Evolutionary conservation across 2,888 invertebrate genomes (phyloP), one percentile per base, ranked within the genome.

Genomic region (Microplitis deprimator): DNA sequence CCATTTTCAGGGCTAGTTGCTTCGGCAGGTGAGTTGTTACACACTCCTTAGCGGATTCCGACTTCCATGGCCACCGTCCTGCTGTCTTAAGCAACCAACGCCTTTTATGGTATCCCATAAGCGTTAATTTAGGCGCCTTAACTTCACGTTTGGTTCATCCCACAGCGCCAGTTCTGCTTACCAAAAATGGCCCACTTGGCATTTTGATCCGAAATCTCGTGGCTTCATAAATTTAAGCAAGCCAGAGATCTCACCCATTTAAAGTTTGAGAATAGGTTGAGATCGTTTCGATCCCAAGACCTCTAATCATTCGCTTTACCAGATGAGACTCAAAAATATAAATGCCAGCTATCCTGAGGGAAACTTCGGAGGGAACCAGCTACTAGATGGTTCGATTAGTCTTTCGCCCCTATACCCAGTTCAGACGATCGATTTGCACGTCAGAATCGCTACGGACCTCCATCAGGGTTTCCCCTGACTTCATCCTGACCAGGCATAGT

Each of bases 391-490:
- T 71, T 93, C 93, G 93, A 94, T 94, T 93, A 92, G 92, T 91
- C 92, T 92, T 92, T 92, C 91, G 92, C 92, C 93, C 92, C 93
- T 94, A 93, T 93, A 93, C 93, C 92, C 93, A 93, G 92, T 92
- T 94, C 92, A 90, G 92, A 93, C 93, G 93, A 94, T 93, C 93
- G 93, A 94, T 94, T 94, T 94, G 93, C 93, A 94, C 93, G 93
- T 94, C 93, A 94, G 93, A 93, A 93, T 91, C 93, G 93, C 93
- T 93, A 90, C 93, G 93, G 92, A 92, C 93, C 92, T 93, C 93
- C 93, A 93, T 91, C 93, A 92, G 91, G 91, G 92, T 93, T 93
- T 92, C 93, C 92, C 92, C 92, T 92, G 93, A 90, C 93, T 93
- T 93, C 92, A 90, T 92, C 93, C 93, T 93, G 91, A 91, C 92